These are phyloP conservation scores for Odocoileus hemionus DNA, from an alignment of 2,113 vertebrate species.

Conservation along the genomic window DNA sequence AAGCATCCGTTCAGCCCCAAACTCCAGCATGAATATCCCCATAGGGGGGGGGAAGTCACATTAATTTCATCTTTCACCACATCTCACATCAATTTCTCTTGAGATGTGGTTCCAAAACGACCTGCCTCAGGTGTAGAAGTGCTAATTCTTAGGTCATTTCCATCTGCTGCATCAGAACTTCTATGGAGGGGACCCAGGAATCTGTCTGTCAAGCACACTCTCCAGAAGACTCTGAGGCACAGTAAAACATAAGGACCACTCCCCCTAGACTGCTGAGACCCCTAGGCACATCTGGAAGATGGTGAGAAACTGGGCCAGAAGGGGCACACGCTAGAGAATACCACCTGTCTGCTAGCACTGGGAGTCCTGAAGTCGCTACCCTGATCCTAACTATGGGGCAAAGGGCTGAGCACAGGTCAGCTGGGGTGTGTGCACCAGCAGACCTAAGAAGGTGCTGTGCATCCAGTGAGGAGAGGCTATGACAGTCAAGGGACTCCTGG, in stretches of 20 bases:
- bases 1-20: not conserved
- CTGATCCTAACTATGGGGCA: not conserved
- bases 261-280: not conserved
- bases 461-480: not conserved
- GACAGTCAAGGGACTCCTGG: not conserved
- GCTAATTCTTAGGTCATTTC: not conserved
- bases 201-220: not conserved
- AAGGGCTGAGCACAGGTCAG: not conserved
- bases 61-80: not conserved
- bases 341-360: not conserved
- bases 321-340: not conserved
- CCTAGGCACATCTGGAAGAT: not conserved
- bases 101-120: not conserved
- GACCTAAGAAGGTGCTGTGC: not conserved
- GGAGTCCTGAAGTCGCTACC: not conserved
- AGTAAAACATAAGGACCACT: not conserved
- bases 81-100: not conserved
- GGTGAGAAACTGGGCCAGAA: not conserved
- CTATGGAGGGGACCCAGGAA: not conserved
- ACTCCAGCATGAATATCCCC: not conserved
- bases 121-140: not conserved
- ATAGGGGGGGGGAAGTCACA: too few relatives aligned
- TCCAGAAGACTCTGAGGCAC: not conserved
- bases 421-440: not conserved
- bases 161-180: not conserved